Conservation (phyloP, 1,140 invertebrate species). For the Holotrichia oblita region DNA sequence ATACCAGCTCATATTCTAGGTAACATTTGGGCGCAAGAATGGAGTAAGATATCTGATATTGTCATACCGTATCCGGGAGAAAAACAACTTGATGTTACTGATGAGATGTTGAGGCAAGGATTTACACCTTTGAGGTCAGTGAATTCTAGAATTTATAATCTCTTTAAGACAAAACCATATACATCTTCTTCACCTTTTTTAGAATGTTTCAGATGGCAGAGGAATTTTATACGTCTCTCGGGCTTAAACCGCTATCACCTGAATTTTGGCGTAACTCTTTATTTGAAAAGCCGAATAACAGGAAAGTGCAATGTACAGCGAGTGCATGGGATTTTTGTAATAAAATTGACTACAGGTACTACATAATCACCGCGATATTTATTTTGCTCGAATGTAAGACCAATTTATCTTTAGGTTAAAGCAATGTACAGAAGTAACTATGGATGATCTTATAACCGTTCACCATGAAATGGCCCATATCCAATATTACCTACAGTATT, state of each 20-base stretch:
- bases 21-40: slow-evolving; percentile 88
- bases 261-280: slow-evolving; percentile 85
- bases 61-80: slow-evolving; percentile 80
- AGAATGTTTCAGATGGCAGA: slow-evolving; percentile 84
- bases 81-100: slow-evolving; percentile 77
- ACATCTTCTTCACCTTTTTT: slow-evolving; percentile 47
- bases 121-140: slow-evolving; percentile 73
- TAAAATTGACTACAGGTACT: slow-evolving; percentile 82
- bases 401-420: slow-evolving; percentile 76
- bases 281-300: slow-evolving; percentile 74
- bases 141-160: neutral
- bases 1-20: slow-evolving; percentile 81
- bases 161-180: neutral
- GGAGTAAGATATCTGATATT: slow-evolving; percentile 81
- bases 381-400: neutral
- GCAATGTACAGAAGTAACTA: slow-evolving; percentile 85
- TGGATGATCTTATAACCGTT: slow-evolving; percentile 80
- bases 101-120: slow-evolving; percentile 78
- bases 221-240: slow-evolving; percentile 83
- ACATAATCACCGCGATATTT: slow-evolving; percentile 39
- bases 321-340: slow-evolving; percentile 92
- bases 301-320: slow-evolving; percentile 82
- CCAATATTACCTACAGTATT: slow-evolving; percentile 85
- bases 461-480: slow-evolving; percentile 90
- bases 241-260: slow-evolving; percentile 78